Base-by-base conservation (phyloP, 1,140 invertebrate species). In the Drosophila sechellia region DNA sequence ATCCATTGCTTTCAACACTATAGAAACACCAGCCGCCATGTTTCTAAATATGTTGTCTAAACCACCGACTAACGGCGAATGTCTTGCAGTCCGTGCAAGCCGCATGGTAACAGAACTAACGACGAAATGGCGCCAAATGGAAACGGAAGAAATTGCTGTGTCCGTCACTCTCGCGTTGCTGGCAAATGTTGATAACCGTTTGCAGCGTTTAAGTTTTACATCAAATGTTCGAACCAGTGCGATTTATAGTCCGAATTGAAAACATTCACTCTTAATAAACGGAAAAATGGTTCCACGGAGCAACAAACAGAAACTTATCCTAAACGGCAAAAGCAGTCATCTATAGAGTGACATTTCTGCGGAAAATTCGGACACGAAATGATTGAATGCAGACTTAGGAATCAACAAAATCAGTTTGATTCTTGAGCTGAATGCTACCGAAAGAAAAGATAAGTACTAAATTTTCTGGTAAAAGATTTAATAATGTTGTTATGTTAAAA, bases 391-490 rank as follows among this genome's bases (percentile, higher is more conserved):
- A 49, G 35, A 63, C 13, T 50, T 10, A 63, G 17, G 17, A 48
- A 70, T 22, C 58, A 70, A 50, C 50, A 63, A n/a, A 17, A 55
- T 52, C 52, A 63, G 4, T 40, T 40, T 92, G 71, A 35, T 59
- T 5, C 89, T 12, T 4, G 37, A 39, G 37, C 37, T 5, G 37
- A 39, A 39, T 39, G 37, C 37, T 40, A 1, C n/a, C 5, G 37
- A 40, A 40, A 40, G 37, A 40, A 40, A 40, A 40, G 37, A 5
- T 40, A 40, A 40, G 37, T 40, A n/a, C 37, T n/a, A 13, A 13
- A n/a, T 40, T 39, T 39, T 39, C 37, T 39, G 37, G 37, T 39
- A 39, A 39, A 39, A 39, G 37, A 39, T 39, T 39, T 5, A 40
- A 40, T 40, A 40, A 40, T 40, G n/a, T 39, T 39, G 37, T 39